Evolutionary conservation across 2,113 vertebrate genomes (phyloP), one percentile per base, ranked within the genome.

Genomic region (Carollia perspicillata): DNA sequence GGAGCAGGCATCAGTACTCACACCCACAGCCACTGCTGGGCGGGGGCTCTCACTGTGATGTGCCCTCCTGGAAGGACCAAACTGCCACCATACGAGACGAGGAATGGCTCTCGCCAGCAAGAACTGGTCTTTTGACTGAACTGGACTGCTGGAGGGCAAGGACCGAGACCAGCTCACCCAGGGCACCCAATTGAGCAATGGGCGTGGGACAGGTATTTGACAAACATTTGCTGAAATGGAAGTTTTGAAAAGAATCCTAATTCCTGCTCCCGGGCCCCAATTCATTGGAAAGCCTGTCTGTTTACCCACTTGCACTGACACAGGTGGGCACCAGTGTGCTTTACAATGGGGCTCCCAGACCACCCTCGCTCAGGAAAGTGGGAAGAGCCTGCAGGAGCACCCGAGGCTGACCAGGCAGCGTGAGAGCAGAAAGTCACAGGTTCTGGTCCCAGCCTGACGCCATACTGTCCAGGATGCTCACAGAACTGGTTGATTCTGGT

Each of bases 21-120:
- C 2, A 37, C 42, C n/a, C 4, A 0, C 0, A 6, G 51, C 1
- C 7, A 44, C 44, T 35, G 10, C 2, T 35, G 6, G 47, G 42
- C 10, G 40, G 1, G 28, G 9, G 7, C 20, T 8, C 2, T 17
- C 20, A 2, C n/a, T 17, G 23, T 5, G 18, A 26, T 1, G 14
- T 1, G 1, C 3, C 63, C 68, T 55, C 35, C 17, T 6, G 0
- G 5, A 35, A 55, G 16, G 3, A 26, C 40, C 14, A 33, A 20
- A 26, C 3, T 20, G n/a, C 42, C 35, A 10, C 0, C 4, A 6
- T 72, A 30, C 8, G 22, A 6, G 80, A 30, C 8, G 22, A 65
- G 10, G 2, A 47, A 53, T 8, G n/a, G 14, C 58, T 42, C 30
- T 28, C 1, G 22, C 13, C 42, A 83, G 3, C 12, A 35, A 55